Evolutionary conservation across 2,797 vertebrate species (phyloP), one percentile per base, ranked within the genome.

Genomic region (Schizothorax lantsangensis): DNA sequence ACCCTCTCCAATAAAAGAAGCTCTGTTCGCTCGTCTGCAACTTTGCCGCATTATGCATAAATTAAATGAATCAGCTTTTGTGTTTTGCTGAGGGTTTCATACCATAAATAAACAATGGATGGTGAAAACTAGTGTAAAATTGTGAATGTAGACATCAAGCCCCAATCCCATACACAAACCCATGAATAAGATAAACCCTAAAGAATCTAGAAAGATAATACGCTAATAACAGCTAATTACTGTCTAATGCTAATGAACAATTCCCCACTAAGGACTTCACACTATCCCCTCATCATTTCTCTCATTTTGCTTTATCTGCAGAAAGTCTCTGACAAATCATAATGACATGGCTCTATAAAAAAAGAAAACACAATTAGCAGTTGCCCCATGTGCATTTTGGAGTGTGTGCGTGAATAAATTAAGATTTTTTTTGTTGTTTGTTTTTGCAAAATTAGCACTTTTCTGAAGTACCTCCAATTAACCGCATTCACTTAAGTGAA

Each of bases 221-320:
- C 1, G 54, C 77, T 79, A 62, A 62, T 52, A 75, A 21, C 47
- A 77, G 33, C 30, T 52, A 43, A 64, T 30, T 49, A 54, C 47
- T 66, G 36, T 78, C 59, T 43, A 59, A 57, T 71, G 49, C n/a
- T 57, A 79, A 85, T 79, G 64, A 69, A 79, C 17, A 71, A 79
- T 69, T 36, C 36, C 33, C 47, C 33, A 26, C 47, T 43, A n/a
- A 79, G 64, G 17, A 33, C n/a, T 38, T 85, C 47, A 38, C 19
- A 23, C 47, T 79, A 17, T 49, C 80, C 33, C 47, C 23, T 71
- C 47, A 82, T 64, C 10, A n/a, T 59, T 57, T 59, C 49, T 57
- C 26, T 71, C 5, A 57, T 36, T 79, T 49, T 71, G 47, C 64
- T 33, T 85, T 17, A 33, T 79, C 49, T 45, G 84, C 64, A 59